Percentiles rank a stretch among this genome's conserved stretches.
These are phyloP conservation scores for Pagetopsis macropterus DNA, from an alignment of 2,797 vertebrate genomes.

Conservation along the genomic window DNA sequence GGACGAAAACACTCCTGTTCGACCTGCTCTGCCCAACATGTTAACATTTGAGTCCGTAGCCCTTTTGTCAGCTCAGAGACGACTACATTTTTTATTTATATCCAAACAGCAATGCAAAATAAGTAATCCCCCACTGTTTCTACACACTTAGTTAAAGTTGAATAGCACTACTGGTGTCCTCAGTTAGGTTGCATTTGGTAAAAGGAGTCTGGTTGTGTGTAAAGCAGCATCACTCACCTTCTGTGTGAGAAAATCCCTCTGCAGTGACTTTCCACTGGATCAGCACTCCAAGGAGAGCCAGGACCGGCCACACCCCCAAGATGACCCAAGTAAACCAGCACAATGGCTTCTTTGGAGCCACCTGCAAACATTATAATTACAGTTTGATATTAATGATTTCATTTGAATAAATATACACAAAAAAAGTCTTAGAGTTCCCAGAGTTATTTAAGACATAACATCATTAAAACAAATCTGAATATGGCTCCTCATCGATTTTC, in stretches of 20 bases:
- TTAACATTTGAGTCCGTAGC: conserved; percentile 1
- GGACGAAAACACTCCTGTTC: not conserved
- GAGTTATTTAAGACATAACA: not conserved
- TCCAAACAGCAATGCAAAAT: not conserved
- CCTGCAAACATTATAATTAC: conserved; percentile 64
- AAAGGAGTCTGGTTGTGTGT: not conserved
- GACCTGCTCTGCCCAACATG: not conserved
- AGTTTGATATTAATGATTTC: not conserved
- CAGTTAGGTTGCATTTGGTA: not conserved
- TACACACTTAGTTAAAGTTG: not conserved
- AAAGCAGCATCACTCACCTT: conserved; percentile 84
- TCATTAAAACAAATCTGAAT: too few relatives aligned
- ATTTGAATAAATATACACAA: not conserved
- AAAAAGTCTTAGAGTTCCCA: not conserved
- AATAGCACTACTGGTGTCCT: not conserved
- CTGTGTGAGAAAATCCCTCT: conserved; percentile 97
- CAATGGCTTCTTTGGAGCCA: conserved; percentile 88
- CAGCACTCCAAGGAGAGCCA: conserved; percentile 91
- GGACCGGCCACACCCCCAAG: conserved; percentile 94
- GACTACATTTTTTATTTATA: not conserved
- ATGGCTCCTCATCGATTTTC: too few relatives aligned
- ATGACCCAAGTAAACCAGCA: conserved; percentile 99
- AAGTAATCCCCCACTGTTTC: too few relatives aligned
- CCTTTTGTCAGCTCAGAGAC: not conserved
- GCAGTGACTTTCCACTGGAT: conserved; percentile 98